phyloP scores from a whole-genome alignment of 2,797 vertebrate species.

The Chelidonichthys spinosus region DNA sequence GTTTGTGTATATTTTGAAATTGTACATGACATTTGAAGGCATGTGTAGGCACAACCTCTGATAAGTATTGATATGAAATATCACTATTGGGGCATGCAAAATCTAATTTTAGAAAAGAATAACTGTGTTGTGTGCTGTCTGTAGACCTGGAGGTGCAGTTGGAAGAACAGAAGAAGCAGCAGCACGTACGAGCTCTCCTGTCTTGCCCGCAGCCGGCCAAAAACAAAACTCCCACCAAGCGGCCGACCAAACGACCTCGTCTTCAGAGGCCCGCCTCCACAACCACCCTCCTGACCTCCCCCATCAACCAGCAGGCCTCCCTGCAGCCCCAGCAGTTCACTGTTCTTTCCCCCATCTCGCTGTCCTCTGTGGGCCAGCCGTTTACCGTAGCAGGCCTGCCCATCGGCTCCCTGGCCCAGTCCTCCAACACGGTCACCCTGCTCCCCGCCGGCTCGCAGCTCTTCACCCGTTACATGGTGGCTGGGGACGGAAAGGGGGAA shows the following conservation, averaged over 20 bases:
- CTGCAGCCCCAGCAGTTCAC: constrained; percentile 91
- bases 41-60: not conserved
- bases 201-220: constrained; percentile 75
- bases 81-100: not conserved
- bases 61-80: constrained; percentile 6
- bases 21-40: constrained; percentile 25
- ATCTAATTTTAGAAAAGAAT: not conserved
- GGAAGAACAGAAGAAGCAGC: constrained; percentile 94
- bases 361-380: constrained; percentile 86
- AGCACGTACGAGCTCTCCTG: constrained; percentile 87
- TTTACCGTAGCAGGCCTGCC: constrained; percentile 74
- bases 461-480: constrained; percentile 89
- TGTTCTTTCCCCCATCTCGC: constrained; percentile 92
- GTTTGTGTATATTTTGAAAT: constrained; percentile 17
- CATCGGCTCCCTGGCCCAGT: constrained; percentile 84
- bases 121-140: constrained; percentile 24
- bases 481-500: constrained; percentile 87
- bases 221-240: constrained; percentile 77
- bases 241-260: constrained; percentile 90
- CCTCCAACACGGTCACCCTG: constrained; percentile 80
- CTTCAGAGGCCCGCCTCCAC: constrained; percentile 93
- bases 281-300: constrained; percentile 87
- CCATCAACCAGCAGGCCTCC: constrained; percentile 77
- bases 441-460: constrained; percentile 91
- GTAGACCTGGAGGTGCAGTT: constrained; percentile 93